Evolutionary conservation across 2,888 invertebrate species (phyloP), one percentile per base, ranked within the genome.

Genomic region (Hermaeophaga mercurialis): DNA sequence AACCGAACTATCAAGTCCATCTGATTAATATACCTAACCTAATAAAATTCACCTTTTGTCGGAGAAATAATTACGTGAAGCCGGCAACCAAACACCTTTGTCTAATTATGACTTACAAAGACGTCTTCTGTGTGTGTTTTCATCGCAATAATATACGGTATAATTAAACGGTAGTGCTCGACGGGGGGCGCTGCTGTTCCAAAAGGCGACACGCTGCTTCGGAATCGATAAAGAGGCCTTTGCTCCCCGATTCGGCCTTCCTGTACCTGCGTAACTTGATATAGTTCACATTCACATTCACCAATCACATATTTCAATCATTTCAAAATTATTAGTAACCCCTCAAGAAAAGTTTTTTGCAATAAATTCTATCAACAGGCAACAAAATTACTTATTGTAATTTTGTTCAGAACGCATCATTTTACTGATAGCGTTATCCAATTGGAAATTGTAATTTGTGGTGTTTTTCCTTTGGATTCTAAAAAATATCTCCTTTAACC

Each of bases 141-240:
- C 60, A 64, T 66, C 61, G 56, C 50, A 43, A 62, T 66, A 65
- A 67, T 66, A 65, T 64, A 60, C 61, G 45, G 52, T 66, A 61
- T 70, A 69, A 71, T 71, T 71, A 71, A 71, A 70, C 70, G 63
- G 70, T 70, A 71, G 70, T 69, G 65, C 70, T 56, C 69, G 28
- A 54, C 64, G 62, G 70, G 70, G 66, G 66, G 65, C 46, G 57
- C 54, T 49, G 62, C 55, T 52, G 56, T 59, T 63, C 62, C 52
- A 57, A 57, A 33, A 48, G 62, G 47, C 63, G 61, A 46, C 68
- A 65, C 57, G 63, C 66, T 66, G 66, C 19, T 59, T 55, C 54
- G 63, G 61, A 66, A 66, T 65, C 63, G 52, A 59, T 54, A 59
- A 49, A 47, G 19, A 50, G 41, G 50, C 43, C 43, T 34, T 43